Evolutionary conservation across 2,797 vertebrate species (phyloP), one percentile per base, ranked within the genome.

Genomic region (Rhinogobio ventralis): DNA sequence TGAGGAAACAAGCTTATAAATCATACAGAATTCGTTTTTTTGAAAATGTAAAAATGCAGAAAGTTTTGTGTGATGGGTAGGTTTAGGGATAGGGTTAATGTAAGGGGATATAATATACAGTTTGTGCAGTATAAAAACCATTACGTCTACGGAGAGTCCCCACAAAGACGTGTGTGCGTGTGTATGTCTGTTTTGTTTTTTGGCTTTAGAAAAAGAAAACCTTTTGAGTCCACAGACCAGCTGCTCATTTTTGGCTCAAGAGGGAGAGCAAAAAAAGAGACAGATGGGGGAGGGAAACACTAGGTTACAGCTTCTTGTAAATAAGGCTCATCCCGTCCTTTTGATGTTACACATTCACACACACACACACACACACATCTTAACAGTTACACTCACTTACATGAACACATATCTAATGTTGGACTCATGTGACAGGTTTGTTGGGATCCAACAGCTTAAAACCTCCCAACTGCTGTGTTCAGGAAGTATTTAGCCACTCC

Each of bases 261-360:
- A 72, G 33, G 28, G 72, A 64, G 64, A 81, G 51, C 69, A 51
- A 73, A 72, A n/a, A 69, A 49, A 72, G 30, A 69, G 62, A 81
- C 28, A 39, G 72, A 64, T 71, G 71, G 69, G 82, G 45, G 86
- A 80, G 86, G 72, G 19, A 69, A n/a, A 55, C 45, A 66, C 69
- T 76, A 46, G 46, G 79, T 82, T 78, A 87, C 69, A 78, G 86
- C 82, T 77, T 68, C 66, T 69, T 81, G 83, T 87, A 87, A 87
- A 87, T 81, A 84, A 81, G 82, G 25, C 79, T 85, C 66, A 81
- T 55, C 68, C 33, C 20, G 0, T 68, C 73, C 62, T 83, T 68
- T 76, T 84, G 53, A 84, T 67, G 45, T 81, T 57, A 49, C 49
- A 69, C 42, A 49, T 8, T n/a, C 69, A 79, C 46, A 80, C 64